Base-by-base conservation (phyloP, 2,113 vertebrate genomes). In the Phocoena phocoena region DNA sequence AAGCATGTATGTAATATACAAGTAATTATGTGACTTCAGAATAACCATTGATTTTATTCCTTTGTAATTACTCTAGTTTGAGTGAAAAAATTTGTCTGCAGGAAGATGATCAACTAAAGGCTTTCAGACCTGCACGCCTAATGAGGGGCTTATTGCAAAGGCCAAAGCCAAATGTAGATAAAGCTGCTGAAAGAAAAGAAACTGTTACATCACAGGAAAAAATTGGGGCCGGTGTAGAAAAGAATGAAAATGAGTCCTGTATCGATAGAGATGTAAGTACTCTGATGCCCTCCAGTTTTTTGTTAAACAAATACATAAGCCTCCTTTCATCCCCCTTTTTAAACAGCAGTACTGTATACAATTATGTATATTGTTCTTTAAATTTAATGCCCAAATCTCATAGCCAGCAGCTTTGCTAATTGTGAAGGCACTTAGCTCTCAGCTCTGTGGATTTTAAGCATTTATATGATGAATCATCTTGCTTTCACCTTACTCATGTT, bases 131-230 rank as follows among this genome's bases (percentile, higher is more conserved):
- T 96, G 0, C 80, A 8, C 89, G 36, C 74, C 47, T 98, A 84
- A 94, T 62, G 79, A 98, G 98, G 93, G 93, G 97, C 85, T 98
- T 97, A 96, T 10, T 98, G 44, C 98, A 97, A 86, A 99, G 96
- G 93, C 98, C 96, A 84, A 98, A 98, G 92, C 98, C 98, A 95
- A 99, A 98, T 90, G 21, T 98, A 76, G 92, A 76, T 97, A 98
- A 95, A 93, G 74, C 70, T 85, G 5, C 88, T 97, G 94, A 77
- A 92, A 98, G 88, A 94, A 98, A 95, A 8, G 98, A 97, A 95
- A 86, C 86, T 28, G 11, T 65, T 12, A 13, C n/a, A 79, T 77
- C 93, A 58, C 88, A 96, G 76, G 65, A 95, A 74, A 93, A 93
- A n/a, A 6, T 1, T 50, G 91, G 58, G 76, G 5, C 17, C 53